Base-by-base conservation (phyloP, 2,888 invertebrate genomes). In the Meliscaeva auricollis region DNA sequence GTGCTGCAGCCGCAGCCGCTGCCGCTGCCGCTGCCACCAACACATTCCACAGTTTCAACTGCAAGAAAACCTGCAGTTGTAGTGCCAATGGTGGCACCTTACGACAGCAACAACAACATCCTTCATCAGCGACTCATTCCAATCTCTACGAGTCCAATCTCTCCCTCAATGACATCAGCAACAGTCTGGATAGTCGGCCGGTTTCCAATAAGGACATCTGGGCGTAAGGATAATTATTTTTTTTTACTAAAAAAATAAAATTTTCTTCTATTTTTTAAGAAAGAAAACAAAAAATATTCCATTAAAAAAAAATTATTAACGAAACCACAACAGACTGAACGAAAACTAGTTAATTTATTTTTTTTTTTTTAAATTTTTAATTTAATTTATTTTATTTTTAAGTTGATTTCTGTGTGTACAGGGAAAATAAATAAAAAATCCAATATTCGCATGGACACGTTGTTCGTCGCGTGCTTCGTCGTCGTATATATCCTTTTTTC, bases 91-190 rank as follows among this genome's bases (percentile, higher is more conserved):
- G 89, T 26, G 90, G 90, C 87, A 91, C 90, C 76, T 90, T 89
- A 87, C 89, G 89, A 88, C 82, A 90, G 87, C 87, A 90, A 88
- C 82, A 26, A 26, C 26, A 26, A 26, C 26, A 90, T 88, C 70
- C 89, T 88, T 69, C 89, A 87, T 68, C 90, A 88, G 2, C 90
- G 70, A 80, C 80, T 35, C 80, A 84, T 9, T 81, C 84, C 8
- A 85, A 85, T 32, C 91, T 91, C 56, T 91, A 91, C 74, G 91
- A 90, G 80, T 91, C 91, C 9, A 91, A 91, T 87, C 87, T 91
- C 72, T 91, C 91, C 50, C 88, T 91, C 58, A 88, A 88, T 56
- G 89, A 89, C 77, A 88, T 88, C 60, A 90, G 90, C 41, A 89
- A 81, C 54, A 82, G 85, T 44, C 50, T 85, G 38, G 85, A 85